Base-by-base conservation (phyloP, 2,113 vertebrate genomes). In the human (Homo sapiens) region DNA sequence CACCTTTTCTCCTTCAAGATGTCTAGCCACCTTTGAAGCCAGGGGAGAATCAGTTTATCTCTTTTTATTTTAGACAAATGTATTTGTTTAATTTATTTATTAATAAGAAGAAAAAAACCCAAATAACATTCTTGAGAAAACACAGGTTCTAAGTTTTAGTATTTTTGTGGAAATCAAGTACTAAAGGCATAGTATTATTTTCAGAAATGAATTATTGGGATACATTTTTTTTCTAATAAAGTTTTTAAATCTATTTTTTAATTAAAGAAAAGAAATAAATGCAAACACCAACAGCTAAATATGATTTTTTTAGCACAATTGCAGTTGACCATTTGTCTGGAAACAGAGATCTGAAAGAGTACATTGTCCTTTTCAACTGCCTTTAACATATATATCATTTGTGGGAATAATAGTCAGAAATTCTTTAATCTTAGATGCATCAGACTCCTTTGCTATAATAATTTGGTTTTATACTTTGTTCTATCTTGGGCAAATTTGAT, bases 221-320 rank as follows among this genome's bases (percentile, higher is more conserved):
- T 80, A 25, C 50, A 22, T 5, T 4, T 48, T 17, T 68, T 64
- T 81, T 18, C 2, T 78, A 40, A 22, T 23, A 80, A 22, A 78
- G 22, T 23, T 72, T 52, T 96, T 93, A 59, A 13, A 64, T 55
- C 6, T 43, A 1, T n/a, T 27, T 27, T 14, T 96, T 96, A 85
- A n/a, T 90, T 96, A 61, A 87, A 85, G 16, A 70, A 96, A 78
- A 89, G 8, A 94, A 94, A 76, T 50, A 50, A 13, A 87, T 96
- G 50, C 64, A 3, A 17, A 81, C 52, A 55, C 57, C 64, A 50
- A 84, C 48, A 57, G 23, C 45, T 97, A 86, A 59, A 79, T 90
- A 25, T 50, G 78, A 38, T 79, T 48, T 16, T 16, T 0, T 96
- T 81, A 82, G 52, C 50, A 48, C 4, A n/a, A 17, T 93, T 79